These are phyloP conservation scores for Spongilla lacustris DNA, from an alignment of 37 sponge, comb jelly and placozoan genomes.

Conservation along the genomic window DNA sequence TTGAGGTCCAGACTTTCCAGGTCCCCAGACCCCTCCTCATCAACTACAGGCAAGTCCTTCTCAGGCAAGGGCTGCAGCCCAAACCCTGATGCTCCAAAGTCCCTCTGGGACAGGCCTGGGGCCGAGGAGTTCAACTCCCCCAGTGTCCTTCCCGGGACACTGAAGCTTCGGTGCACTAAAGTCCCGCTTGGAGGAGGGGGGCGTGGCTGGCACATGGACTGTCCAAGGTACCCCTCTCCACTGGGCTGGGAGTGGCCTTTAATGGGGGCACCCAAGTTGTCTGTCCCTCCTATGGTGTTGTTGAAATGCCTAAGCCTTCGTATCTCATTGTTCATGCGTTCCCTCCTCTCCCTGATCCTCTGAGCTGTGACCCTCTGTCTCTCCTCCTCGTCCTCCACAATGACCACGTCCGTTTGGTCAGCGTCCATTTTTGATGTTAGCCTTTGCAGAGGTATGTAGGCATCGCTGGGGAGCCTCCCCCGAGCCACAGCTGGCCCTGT, in stretches of 20 bases:
- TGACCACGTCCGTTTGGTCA: background rate
- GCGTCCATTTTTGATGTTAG: conserved; percentile 2
- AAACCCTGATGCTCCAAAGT: background rate
- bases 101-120: background rate
- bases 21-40: background rate
- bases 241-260: background rate
- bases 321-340: conserved; percentile 45
- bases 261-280: background rate
- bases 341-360: conserved; percentile 35
- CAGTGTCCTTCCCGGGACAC: background rate
- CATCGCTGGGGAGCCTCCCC: background rate
- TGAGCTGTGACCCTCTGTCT: conserved; percentile 12
- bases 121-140: background rate
- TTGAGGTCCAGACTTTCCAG: background rate
- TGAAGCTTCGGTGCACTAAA: background rate
- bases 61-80: background rate
- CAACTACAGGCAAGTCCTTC: background rate
- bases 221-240: background rate
- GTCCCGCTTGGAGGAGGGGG: background rate
- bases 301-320: conserved; percentile 10
- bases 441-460: background rate
- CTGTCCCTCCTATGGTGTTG: background rate
- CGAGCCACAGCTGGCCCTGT: background rate
- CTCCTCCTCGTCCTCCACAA: conserved; percentile 25
- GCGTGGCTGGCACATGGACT: background rate